Conservation (phyloP, 1,140 invertebrate genomes). For the Drosophila pseudoananassae region DNA sequence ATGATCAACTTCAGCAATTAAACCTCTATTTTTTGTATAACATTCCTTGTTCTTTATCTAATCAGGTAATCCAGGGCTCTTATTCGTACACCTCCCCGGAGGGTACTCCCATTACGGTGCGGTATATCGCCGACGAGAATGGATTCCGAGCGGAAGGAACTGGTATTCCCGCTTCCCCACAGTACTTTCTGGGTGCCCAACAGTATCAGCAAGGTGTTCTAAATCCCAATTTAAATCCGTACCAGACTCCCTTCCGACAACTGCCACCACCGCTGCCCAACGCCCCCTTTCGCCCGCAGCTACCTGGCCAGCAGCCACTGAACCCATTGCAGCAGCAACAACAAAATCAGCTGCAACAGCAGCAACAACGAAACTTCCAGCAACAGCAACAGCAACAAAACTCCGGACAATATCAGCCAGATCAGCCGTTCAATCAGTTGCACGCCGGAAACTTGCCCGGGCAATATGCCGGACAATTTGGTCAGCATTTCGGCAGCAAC, state of each 20-base stretch:
- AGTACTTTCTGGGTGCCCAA: conserved; percentile 85
- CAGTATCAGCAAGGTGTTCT: conserved; percentile 78
- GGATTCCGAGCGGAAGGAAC: conserved; percentile 85
- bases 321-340: conserved; percentile 43
- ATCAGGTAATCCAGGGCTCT: conserved; percentile 84
- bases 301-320: conserved; percentile 56
- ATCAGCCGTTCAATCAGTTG: conserved; percentile 61
- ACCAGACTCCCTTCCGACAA: conserved; percentile 75
- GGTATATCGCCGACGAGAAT: conserved; percentile 87
- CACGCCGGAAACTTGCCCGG: conserved; percentile 57
- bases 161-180: conserved; percentile 87
- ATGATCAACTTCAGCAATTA: too few relatives aligned
- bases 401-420: conserved; percentile 71
- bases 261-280: conserved; percentile 44
- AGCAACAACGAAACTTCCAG: conserved; percentile 46
- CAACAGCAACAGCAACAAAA: conserved; percentile 59
- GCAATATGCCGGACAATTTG: conserved; percentile 71
- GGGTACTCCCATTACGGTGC: conserved; percentile 85
- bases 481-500: conserved; percentile 47
- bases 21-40: too few relatives aligned
- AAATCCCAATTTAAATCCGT: conserved; percentile 79
- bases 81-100: conserved; percentile 87
- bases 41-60: neutral
- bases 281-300: conserved; percentile 35
- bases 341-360: conserved; percentile 53